Base-by-base conservation (phyloP, 2,888 invertebrate genomes). In the Deilephila elpenor region DNA sequence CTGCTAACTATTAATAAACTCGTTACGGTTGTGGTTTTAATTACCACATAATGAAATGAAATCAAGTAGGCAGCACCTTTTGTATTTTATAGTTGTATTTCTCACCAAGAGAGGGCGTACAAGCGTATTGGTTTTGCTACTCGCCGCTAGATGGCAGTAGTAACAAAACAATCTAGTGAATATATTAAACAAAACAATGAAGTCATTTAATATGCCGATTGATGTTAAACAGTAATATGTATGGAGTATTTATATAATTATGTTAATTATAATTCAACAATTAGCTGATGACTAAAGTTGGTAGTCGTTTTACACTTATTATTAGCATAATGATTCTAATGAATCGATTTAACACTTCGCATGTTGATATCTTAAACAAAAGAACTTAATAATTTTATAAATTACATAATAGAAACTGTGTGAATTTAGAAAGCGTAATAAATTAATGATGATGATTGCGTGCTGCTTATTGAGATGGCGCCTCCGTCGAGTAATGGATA, bases 81-180 rank as follows among this genome's bases (percentile, higher is more conserved):
- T 53, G 1, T 67, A n/a, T 32, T 71, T 11, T 34, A 60, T 72
- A 71, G 64, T 74, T 74, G 34, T 19, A 20, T 81, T 77, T 77
- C 78, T 81, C 73, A 32, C 14, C 73, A 67, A 72, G 59, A 85
- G 86, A 84, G 81, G 83, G 80, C 84, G 77, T 8, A 34, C 6
- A 7, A 37, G 32, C 44, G 14, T 44, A 44, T 2, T 56, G 29
- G 32, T 72, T 11, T 20, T 6, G n/a, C 74, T 74, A 72, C 53
- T 70, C 53, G 25, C 53, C 70, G 25, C 59, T 67, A 74, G 74
- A 71, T 74, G 71, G 74, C 74, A 51, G 3, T 60, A 67, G 64
- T 8, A 59, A 56, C 17, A 20, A n/a, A 44, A 59, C 4, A 37
- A 67, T 17, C 32, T 5, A 25, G 14, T 44, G 17, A 67, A 67